A percentile compares a stretch with the other conserved stretches of the same genome.
Evolutionary conservation across 2,113 vertebrate genomes (phyloP).

Genomic region (Sterrhoptilus dennistouni): DNA sequence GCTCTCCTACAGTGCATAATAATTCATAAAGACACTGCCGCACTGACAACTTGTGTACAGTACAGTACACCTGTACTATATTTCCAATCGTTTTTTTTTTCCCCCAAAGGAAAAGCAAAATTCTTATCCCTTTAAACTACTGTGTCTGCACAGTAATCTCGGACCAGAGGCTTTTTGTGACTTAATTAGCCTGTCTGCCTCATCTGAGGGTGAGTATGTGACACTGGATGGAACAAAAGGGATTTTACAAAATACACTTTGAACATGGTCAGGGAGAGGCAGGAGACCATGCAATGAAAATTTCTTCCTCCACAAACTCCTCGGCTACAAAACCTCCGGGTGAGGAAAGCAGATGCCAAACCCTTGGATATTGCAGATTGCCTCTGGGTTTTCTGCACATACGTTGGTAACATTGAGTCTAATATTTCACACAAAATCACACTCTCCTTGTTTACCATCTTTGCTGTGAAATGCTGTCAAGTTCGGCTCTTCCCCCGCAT

Average conservation of each 20-base stretch:
- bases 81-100: not conserved
- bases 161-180: not conserved
- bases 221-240: not conserved
- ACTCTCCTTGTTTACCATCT: not conserved
- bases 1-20: not conserved
- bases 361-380: not conserved
- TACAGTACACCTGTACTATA: not conserved
- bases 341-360: not conserved
- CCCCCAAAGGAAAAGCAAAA: not conserved
- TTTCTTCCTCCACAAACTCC: not conserved
- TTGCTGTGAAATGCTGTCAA: not conserved
- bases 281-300: not conserved
- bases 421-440: not conserved
- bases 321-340: not conserved
- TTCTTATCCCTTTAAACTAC: not conserved
- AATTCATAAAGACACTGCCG: not conserved
- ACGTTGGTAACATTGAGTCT: not conserved
- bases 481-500: not conserved
- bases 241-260: not conserved
- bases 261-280: not conserved
- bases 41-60: not conserved
- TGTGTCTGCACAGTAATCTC: not conserved
- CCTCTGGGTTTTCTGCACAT: not conserved
- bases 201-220: not conserved
- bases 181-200: not conserved